These are phyloP conservation scores for Sarcoramphus papa DNA, from an alignment of 2,797 vertebrate species.

Conservation along the genomic window DNA sequence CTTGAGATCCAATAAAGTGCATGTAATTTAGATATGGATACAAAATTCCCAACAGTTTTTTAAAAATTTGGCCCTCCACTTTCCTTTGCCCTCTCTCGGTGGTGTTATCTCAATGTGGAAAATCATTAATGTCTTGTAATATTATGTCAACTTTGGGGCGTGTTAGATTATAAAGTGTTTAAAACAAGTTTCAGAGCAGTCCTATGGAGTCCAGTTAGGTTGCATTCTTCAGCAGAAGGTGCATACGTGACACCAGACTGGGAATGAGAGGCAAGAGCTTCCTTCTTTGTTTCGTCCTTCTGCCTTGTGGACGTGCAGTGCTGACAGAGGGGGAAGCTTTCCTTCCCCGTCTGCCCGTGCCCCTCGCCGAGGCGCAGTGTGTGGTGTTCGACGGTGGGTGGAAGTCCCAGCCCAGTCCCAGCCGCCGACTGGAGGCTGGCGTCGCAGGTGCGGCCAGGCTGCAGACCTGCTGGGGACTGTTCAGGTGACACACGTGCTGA, in stretches of 20 bases:
- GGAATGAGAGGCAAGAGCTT: not conserved
- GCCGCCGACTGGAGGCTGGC: fast-evolving
- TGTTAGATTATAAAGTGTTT: not conserved
- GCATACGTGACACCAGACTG: not conserved
- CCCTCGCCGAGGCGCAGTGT: fast-evolving
- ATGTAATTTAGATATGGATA: conserved; percentile 6
- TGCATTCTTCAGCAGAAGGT: not conserved
- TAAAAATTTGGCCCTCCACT: not conserved
- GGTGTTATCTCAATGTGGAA: not conserved
- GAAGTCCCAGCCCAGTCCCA: not conserved
- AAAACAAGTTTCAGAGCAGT: not conserved
- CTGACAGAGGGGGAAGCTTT: not conserved
- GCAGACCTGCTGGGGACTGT: not conserved
- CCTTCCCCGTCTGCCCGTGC: fast-evolving
- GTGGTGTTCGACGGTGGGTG: not conserved
- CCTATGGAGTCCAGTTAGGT: not conserved
- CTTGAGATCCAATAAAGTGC: not conserved
- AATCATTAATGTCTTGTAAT: not conserved
- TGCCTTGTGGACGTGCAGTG: not conserved
- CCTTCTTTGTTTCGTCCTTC: not conserved
- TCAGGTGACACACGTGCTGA: not conserved
- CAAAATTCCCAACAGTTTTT: not conserved
- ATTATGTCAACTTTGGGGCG: not conserved
- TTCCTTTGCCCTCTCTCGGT: not conserved
- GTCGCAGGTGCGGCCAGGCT: not conserved